Percentiles rank a stretch among this genome's conserved stretches.
Evolutionary conservation across 1,140 invertebrate species (phyloP).

Genomic region (Drosophila teissieri): DNA sequence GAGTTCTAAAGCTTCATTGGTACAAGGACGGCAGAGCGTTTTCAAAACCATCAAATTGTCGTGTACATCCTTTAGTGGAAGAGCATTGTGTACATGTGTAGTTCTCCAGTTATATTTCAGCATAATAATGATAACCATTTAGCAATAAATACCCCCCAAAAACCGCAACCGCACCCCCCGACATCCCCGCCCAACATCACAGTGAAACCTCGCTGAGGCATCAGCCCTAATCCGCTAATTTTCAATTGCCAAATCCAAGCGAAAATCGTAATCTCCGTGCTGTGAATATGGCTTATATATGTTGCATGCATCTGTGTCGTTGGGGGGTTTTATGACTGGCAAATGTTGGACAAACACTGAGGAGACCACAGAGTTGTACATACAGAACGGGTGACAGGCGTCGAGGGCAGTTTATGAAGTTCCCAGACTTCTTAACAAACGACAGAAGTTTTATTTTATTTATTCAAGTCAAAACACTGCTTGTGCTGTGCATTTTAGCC

Average conservation of each 20-base stretch:
- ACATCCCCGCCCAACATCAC: not conserved
- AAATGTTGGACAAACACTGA: conserved; percentile 42
- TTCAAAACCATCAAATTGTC: not conserved
- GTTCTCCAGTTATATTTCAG: not conserved
- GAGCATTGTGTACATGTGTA: not conserved
- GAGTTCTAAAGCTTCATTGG: not conserved
- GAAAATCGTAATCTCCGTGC: conserved; percentile 32
- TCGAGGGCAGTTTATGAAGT: conserved; percentile 1
- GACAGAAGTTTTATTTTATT: too few species aligned
- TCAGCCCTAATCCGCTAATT: conserved; percentile 43
- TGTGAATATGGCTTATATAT: conserved; percentile 18
- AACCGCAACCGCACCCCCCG: conserved; percentile 1
- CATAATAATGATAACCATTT: conserved; percentile 19
- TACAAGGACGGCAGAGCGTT: not conserved
- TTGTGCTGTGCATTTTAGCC: too few species aligned
- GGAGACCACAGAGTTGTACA: conserved; percentile 32
- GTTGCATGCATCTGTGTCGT: conserved; percentile 6
- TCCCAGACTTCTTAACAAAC: too few species aligned
- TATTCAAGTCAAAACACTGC: too few species aligned
- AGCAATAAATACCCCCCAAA: conserved; percentile 27
- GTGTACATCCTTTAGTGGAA: not conserved
- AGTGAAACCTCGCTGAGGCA: conserved; percentile 9
- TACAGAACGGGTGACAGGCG: conserved; percentile 22
- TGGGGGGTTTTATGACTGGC: conserved; percentile 35
- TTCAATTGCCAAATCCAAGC: conserved; percentile 48